Conservation (phyloP, 2,113 vertebrate species). For the Donacobius atricapilla region DNA sequence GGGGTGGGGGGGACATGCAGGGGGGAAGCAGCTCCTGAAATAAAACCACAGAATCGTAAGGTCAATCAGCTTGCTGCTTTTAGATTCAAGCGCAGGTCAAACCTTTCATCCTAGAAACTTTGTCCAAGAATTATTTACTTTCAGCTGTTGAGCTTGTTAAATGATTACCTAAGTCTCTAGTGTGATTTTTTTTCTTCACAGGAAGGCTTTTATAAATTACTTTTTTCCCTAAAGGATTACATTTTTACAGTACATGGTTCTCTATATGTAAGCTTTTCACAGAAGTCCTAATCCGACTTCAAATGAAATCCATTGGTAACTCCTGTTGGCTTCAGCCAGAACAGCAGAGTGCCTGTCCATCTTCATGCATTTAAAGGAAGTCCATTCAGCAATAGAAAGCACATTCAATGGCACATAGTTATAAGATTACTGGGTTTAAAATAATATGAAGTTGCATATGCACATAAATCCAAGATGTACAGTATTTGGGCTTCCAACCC, state of each 20-base stretch:
- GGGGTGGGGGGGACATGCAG: too few species aligned
- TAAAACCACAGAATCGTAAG: neutral
- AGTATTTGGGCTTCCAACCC: neutral
- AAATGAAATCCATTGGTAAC: neutral
- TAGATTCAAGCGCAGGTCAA: neutral
- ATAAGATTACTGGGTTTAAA: neutral
- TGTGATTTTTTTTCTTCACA: neutral
- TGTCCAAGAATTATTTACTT: slow-evolving; percentile 32
- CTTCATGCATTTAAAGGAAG: neutral
- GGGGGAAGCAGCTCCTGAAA: neutral
- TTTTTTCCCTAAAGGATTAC: neutral
- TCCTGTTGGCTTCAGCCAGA: slow-evolving; percentile 4
- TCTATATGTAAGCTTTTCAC: slow-evolving; percentile 24
- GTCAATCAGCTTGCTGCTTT: slow-evolving; percentile 1
- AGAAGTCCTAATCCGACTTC: neutral
- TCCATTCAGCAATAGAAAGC: slow-evolving; percentile 12
- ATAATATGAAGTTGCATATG: neutral
- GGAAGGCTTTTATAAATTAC: neutral
- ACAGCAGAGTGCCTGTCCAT: neutral
- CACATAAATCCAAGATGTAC: neutral
- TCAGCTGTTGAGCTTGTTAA: slow-evolving; percentile 31
- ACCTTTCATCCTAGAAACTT: slow-evolving; percentile 49
- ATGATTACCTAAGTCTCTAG: slow-evolving; percentile 17
- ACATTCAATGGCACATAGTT: neutral
- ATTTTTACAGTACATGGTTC: slow-evolving; percentile 31